Percentiles rank a stretch among this genome's conserved stretches.
These are phyloP conservation scores for Hedya salicella DNA, from an alignment of 2,888 invertebrate species.

Conservation along the genomic window DNA sequence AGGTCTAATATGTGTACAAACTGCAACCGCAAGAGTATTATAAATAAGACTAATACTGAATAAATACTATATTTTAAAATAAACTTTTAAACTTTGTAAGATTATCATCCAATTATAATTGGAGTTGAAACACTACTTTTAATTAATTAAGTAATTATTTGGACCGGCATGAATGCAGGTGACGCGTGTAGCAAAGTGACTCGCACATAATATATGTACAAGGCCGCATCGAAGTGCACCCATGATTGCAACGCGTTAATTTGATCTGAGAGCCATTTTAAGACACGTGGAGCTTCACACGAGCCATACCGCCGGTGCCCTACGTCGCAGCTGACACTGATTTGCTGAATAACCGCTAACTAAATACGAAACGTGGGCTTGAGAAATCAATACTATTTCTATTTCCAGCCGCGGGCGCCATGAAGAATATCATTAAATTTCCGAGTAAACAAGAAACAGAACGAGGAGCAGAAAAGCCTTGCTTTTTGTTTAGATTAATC, in stretches of 20 bases:
- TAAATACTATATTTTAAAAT: no score
- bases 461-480: not conserved
- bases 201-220: constrained; percentile 39
- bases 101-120: no score
- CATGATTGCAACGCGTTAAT: constrained; percentile 45
- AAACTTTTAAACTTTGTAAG: no score
- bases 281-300: constrained; percentile 45
- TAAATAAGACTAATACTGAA: no score
- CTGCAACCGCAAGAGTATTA: no score
- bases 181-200: no score
- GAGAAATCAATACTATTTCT: constrained; percentile 15
- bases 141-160: no score
- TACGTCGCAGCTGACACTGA: not conserved
- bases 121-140: no score
- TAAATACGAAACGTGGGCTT: constrained; percentile 1
- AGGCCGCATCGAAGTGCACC: constrained; percentile 45
- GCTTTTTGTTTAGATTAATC: not conserved
- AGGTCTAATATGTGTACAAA: no score
- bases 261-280: constrained; percentile 48
- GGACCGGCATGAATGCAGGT: no score
- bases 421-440: not conserved
- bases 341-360: constrained; percentile 5
- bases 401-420: not conserved
- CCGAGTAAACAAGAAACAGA: not conserved
- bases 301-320: constrained; percentile 13